Percentiles rank a stretch among this genome's conserved stretches.
phyloP scores from a whole-genome alignment of 2,888 invertebrate genomes.

The Minunthozetes semirufus region DNA sequence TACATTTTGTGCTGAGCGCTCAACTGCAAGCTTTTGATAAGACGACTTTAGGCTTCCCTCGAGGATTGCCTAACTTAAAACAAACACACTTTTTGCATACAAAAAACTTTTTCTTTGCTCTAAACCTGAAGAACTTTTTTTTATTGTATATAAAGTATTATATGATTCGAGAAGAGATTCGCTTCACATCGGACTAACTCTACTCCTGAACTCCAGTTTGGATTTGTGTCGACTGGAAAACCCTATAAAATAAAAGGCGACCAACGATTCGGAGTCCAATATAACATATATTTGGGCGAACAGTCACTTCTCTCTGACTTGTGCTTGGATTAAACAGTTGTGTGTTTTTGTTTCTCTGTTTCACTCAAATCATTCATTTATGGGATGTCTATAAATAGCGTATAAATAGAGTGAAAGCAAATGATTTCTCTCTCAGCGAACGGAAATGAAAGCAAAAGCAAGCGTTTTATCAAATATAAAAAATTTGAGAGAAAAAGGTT shows the following conservation, averaged over 20 bases:
- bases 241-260: conserved; percentile 19
- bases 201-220: neutral
- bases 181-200: conserved; percentile 9
- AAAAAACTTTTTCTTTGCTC: conserved; percentile 31
- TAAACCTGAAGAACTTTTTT: conserved; percentile 30
- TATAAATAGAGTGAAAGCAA: neutral
- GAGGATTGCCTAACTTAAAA: conserved; percentile 30
- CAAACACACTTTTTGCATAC: conserved; percentile 32
- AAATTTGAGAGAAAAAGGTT: conserved; percentile 7
- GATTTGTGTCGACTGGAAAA: conserved; percentile 9
- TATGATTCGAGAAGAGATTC: conserved; percentile 27
- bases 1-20: conserved; percentile 17
- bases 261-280: conserved; percentile 1
- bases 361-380: conserved; percentile 18
- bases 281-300: neutral
- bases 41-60: conserved; percentile 33
- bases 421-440: conserved; percentile 12
- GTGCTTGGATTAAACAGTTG: conserved; percentile 19
- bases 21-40: conserved; percentile 31
- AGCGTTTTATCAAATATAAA: conserved; percentile 22
- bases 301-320: neutral
- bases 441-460: conserved; percentile 30
- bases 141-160: conserved; percentile 20
- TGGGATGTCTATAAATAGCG: conserved; percentile 29
- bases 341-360: conserved; percentile 13